Base-by-base conservation (phyloP, 2,888 invertebrate species). In the Melikaiella ostensackeni region DNA sequence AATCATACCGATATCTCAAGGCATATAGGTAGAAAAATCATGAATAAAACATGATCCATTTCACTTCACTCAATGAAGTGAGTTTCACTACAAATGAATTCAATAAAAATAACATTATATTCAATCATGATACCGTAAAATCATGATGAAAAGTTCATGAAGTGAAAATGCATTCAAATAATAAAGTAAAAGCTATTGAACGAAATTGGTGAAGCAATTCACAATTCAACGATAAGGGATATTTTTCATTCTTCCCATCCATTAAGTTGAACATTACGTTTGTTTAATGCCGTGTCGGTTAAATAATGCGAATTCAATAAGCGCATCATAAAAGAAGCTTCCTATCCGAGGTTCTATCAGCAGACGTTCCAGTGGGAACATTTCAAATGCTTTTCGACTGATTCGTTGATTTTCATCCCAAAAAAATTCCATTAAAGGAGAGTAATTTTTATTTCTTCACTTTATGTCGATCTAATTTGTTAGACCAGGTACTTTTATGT, bases 331-430 rank as follows among this genome's bases (percentile, higher is more conserved):
- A 62, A 62, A 19, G 62, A 62, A 62, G 35, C 33, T n/a, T 62
- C 27, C 27, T 61, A 61, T 61, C 33, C 35, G 35, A 9, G 35
- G 9, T 35, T 35, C 11, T 11, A 35, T 11, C 13, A 13, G 62
- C n/a, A 62, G 30, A 33, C n/a, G n/a, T 9, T 62, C 35, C 30
- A 62, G 19, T n/a, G 62, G 62, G 35, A 21, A 11, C 33, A 30
- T 35, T 35, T 35, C 4, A 35, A 30, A 35, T 62, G 19, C 62
- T 33, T 33, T 19, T 62, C 4, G 33, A 63, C 21, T 35, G 38
- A 38, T 38, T 63, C 35, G 38, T 63, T 63, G 38, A 63, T 63
- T 63, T 63, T 63, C 35, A 11, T 24, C n/a, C 63, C 38, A 16
- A 42, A 5, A 6, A 16, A 42, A 63, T 38, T 35, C 38, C 16